Evolutionary conservation across 2,113 vertebrate genomes (phyloP).

Genomic region (Limanda limanda): DNA sequence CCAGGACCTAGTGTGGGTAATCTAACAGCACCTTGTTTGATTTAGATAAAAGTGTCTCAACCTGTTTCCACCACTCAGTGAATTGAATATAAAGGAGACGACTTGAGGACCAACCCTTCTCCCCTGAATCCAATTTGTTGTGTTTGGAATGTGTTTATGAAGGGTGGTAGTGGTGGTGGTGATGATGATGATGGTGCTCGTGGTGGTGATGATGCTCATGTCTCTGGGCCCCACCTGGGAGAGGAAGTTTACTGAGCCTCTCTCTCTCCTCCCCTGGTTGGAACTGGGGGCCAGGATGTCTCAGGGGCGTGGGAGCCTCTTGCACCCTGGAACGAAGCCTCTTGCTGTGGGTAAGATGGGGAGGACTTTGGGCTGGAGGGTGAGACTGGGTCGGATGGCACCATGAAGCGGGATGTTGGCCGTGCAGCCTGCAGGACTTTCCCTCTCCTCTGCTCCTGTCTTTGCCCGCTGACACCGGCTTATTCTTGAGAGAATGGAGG

Average conservation of each 20-base stretch:
- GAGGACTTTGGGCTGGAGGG: slow-evolving; percentile 81
- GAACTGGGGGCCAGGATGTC: slow-evolving; percentile 54
- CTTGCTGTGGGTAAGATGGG: slow-evolving; percentile 76
- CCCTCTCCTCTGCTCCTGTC: slow-evolving; percentile 29
- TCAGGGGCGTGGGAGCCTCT: slow-evolving; percentile 51
- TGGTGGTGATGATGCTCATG: slow-evolving; percentile 95
- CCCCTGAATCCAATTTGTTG: slow-evolving; percentile 7
- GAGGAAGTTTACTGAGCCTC: slow-evolving; percentile 72
- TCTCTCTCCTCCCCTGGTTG: slow-evolving; percentile 79
- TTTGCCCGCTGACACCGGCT: slow-evolving; percentile 71
- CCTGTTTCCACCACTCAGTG: background rate
- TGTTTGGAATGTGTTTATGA: slow-evolving; percentile 41
- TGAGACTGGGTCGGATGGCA: slow-evolving; percentile 61
- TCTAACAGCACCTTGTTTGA: background rate
- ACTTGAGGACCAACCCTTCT: background rate
- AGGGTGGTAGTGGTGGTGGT: slow-evolving; percentile 87
- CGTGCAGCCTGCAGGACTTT: slow-evolving; percentile 56
- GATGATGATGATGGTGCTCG: slow-evolving; percentile 93
- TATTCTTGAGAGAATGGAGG: slow-evolving; percentile 38
- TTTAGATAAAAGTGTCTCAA: slow-evolving; percentile 4
- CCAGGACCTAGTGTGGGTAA: background rate
- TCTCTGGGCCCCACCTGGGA: slow-evolving; percentile 85
- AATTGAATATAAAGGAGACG: background rate
- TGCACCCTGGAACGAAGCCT: slow-evolving; percentile 76
- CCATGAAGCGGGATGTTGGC: slow-evolving; percentile 52